Evolutionary conservation across 2,113 vertebrate genomes (phyloP).

Genomic region (Hypocryptadius cinnamomeus): DNA sequence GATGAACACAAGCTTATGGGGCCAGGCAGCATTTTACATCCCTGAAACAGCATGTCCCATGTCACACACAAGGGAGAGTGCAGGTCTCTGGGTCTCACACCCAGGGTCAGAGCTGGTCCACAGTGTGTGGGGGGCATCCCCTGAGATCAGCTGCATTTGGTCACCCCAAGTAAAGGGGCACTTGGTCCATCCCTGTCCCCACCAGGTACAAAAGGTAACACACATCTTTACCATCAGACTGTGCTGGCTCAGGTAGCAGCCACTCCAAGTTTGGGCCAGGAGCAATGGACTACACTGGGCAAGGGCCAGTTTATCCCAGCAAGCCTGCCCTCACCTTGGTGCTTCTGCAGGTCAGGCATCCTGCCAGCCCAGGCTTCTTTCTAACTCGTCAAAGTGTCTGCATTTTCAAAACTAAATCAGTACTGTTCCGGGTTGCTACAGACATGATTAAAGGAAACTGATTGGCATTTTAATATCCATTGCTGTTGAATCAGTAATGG

Average conservation of each 20-base stretch:
- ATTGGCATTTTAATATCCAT: not conserved
- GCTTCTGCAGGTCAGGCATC: not conserved
- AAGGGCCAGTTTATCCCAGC: not conserved
- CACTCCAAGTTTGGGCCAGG: not conserved
- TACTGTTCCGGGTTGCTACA: not conserved
- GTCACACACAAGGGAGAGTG: accelerated
- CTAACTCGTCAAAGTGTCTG: not conserved
- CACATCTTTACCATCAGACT: not conserved
- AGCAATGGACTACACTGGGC: not conserved
- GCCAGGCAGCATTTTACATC: not conserved
- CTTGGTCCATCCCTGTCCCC: not conserved
- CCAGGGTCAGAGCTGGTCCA: not conserved
- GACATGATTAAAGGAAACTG: not conserved
- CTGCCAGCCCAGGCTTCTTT: not conserved
- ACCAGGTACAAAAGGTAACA: accelerated
- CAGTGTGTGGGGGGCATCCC: not conserved
- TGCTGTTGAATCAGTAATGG: not conserved
- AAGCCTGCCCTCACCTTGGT: not conserved
- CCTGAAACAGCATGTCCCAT: not conserved
- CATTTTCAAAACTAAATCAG: not conserved
- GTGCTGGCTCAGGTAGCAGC: not conserved
- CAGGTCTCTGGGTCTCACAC: not conserved
- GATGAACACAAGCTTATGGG: accelerated
- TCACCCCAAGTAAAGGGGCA: not conserved
- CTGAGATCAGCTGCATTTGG: accelerated